A percentile compares a stretch with the other conserved stretches of the same genome.
Conservation (phyloP, 2,888 invertebrate genomes). For the Hirtodrosophila confusa region DNA sequence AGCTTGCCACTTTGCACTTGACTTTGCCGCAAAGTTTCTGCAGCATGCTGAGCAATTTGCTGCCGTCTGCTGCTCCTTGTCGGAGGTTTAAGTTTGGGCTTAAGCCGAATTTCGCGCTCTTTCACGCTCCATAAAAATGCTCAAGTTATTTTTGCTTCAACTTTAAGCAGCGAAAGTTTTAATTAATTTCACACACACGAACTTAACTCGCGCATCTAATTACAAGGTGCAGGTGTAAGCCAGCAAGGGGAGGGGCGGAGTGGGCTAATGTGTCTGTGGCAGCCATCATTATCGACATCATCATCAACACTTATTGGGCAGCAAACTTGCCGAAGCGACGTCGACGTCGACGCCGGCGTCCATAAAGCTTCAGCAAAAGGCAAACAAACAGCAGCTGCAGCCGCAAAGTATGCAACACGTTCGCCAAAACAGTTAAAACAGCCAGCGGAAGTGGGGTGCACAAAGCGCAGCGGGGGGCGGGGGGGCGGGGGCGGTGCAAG, state of each 20-base stretch:
- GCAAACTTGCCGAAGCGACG: neutral
- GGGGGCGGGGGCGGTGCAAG: neutral
- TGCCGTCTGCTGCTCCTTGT: constrained; percentile 23
- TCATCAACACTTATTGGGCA: constrained; percentile 27
- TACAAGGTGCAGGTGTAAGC: constrained; percentile 55
- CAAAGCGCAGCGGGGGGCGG: neutral
- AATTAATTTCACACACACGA: constrained; percentile 66
- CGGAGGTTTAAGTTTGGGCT: constrained; percentile 25
- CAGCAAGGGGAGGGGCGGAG: neutral
- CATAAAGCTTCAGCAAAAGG: constrained; percentile 49
- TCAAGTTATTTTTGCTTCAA: constrained; percentile 48
- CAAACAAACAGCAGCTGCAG: constrained; percentile 66
- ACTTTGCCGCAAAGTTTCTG: constrained; percentile 54
- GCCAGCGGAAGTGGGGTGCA: neutral
- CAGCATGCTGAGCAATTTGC: constrained; percentile 16
- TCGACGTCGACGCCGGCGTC: constrained; percentile 7
- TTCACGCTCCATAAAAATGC: constrained; percentile 51
- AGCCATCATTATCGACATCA: constrained; percentile 71
- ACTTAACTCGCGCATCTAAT: constrained; percentile 71
- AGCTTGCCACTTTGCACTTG: constrained; percentile 66
- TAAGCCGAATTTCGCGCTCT: constrained; percentile 27
- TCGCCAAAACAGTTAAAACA: constrained; percentile 28
- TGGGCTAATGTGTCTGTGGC: constrained; percentile 69
- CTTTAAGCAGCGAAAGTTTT: constrained; percentile 71
- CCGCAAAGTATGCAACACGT: constrained; percentile 76